phyloP scores from a whole-genome alignment of 2,888 invertebrate species.

The Calliopum simillimum region DNA sequence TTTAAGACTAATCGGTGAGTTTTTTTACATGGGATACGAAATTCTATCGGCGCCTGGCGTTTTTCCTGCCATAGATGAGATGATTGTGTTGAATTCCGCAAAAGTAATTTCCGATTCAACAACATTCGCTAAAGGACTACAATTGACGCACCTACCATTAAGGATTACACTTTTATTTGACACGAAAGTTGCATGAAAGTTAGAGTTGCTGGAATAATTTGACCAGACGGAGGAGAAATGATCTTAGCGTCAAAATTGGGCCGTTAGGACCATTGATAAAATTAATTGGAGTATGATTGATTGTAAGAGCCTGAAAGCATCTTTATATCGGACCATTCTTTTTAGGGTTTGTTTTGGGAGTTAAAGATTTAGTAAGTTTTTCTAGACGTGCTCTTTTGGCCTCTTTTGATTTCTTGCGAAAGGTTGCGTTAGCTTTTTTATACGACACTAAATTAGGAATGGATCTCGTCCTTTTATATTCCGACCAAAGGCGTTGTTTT shows the following conservation, averaged over 20 bases:
- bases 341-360: not conserved
- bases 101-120: not conserved
- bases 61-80: constrained; percentile 1
- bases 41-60: not conserved
- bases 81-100: not conserved
- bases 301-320: not conserved
- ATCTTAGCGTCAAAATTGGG: not conserved
- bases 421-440: not conserved
- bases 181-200: not conserved
- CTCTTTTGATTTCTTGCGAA: not conserved
- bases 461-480: not conserved
- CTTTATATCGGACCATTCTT: not conserved
- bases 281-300: not conserved
- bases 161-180: not conserved
- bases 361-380: constrained; percentile 2
- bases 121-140: not conserved
- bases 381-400: constrained; percentile 7
- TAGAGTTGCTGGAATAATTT: not conserved
- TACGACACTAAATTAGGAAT: not conserved
- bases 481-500: not conserved
- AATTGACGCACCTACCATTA: not conserved
- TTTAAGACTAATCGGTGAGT: not conserved
- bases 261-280: not conserved
- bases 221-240: not conserved
- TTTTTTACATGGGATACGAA: constrained; percentile 3